Percentiles rank a stretch among this genome's conserved stretches.
phyloP scores from a whole-genome alignment of 1,140 invertebrate genomes.

The Drosophila ogumai region DNA sequence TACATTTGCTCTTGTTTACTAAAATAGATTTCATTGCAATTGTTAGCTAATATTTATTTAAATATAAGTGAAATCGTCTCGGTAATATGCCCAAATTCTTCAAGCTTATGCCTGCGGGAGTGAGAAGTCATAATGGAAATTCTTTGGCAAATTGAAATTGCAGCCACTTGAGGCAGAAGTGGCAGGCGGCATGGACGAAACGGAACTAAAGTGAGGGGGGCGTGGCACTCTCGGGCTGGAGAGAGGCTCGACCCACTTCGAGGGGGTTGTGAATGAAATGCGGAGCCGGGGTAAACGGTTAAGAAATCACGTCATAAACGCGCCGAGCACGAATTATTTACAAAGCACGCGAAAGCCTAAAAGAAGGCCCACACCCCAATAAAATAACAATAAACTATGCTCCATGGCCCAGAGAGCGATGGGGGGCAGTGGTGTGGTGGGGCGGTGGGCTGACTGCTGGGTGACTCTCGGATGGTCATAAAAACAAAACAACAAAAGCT shows the following conservation, averaged over 20 bases:
- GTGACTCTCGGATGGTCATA: slow-evolving; percentile 47
- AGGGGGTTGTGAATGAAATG: not conserved
- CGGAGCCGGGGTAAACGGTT: slow-evolving; percentile 43
- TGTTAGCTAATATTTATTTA: not conserved
- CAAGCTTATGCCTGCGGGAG: not conserved
- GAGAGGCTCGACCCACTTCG: slow-evolving; percentile 14
- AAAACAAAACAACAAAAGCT: slow-evolving; percentile 66
- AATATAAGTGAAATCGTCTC: not conserved
- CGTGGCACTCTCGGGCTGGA: slow-evolving; percentile 32
- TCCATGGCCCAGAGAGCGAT: slow-evolving; percentile 43
- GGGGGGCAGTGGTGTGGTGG: slow-evolving; percentile 24
- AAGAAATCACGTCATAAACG: slow-evolving; percentile 83
- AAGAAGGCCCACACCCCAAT: slow-evolving; percentile 70
- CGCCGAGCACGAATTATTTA: slow-evolving; percentile 80
- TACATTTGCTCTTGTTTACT: not conserved
- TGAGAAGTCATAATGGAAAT: slow-evolving; percentile 50
- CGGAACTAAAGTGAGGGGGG: slow-evolving; percentile 16
- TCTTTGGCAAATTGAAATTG: slow-evolving; percentile 60
- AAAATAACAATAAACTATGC: slow-evolving; percentile 83
- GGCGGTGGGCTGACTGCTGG: not conserved
- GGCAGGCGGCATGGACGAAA: slow-evolving; percentile 30
- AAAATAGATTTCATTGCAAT: too few relatives aligned
- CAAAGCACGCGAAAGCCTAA: slow-evolving; percentile 78
- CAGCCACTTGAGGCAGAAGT: slow-evolving; percentile 42
- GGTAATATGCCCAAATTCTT: not conserved